A percentile compares a stretch with the other conserved stretches of the same genome.
Conservation (phyloP, 2,113 vertebrate species). For the Galeopterus variegatus region DNA sequence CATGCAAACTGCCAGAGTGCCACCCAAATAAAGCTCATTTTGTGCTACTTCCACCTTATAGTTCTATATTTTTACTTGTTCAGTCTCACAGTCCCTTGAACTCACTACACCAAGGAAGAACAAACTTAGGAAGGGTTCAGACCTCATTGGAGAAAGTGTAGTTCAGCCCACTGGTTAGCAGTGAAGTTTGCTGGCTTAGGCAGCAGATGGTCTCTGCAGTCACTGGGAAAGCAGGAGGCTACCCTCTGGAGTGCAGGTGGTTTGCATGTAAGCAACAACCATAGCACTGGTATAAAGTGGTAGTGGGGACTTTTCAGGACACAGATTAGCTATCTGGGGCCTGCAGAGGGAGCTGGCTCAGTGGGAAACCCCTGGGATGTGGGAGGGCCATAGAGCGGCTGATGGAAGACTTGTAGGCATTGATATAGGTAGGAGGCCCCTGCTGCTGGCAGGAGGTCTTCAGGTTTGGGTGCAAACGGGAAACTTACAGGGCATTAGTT, state of each 20-base stretch:
- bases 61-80: not conserved
- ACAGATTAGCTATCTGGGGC: not conserved
- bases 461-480: not conserved
- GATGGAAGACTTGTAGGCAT: not conserved
- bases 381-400: not conserved
- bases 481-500: not conserved
- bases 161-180: not conserved
- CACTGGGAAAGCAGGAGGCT: not conserved
- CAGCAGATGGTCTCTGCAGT: not conserved
- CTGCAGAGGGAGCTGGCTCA: not conserved
- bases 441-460: not conserved
- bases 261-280: not conserved
- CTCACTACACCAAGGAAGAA: not conserved
- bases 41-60: not conserved
- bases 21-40: not conserved
- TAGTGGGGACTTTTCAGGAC: not conserved
- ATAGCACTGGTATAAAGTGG: not conserved
- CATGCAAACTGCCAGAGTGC: not conserved
- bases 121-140: not conserved
- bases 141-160: not conserved
- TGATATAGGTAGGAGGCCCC: not conserved
- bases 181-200: not conserved
- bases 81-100: not conserved
- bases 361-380: not conserved
- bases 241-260: not conserved